Evolutionary conservation across 2,113 vertebrate genomes (phyloP).

Genomic region (Periophthalmodon schlosseri): DNA sequence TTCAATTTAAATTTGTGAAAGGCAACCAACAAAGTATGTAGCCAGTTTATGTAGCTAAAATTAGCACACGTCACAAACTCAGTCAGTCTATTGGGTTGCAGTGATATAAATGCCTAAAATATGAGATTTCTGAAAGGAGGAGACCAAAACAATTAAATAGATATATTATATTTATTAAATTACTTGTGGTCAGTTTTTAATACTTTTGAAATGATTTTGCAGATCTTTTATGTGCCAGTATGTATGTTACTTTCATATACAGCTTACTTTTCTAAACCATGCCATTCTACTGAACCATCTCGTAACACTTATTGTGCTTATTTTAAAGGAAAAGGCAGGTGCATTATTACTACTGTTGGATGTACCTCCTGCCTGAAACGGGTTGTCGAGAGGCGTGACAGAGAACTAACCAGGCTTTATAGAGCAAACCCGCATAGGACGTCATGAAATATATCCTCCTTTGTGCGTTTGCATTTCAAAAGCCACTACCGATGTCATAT

Average conservation of each 20-base stretch:
- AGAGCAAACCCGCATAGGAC: not conserved
- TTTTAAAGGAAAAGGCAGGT: conserved; percentile 41
- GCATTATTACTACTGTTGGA: conserved; percentile 23
- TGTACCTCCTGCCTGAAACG: conserved; percentile 28
- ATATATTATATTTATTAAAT: too few species aligned
- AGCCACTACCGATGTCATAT: conserved; percentile 36
- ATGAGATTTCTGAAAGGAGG: too few species aligned
- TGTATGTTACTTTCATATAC: too few species aligned
- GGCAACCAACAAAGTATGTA: not conserved
- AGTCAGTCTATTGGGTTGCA: not conserved
- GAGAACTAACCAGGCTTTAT: conserved; percentile 24
- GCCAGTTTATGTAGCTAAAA: not conserved
- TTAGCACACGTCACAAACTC: not conserved
- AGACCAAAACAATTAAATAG: too few species aligned
- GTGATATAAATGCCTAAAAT: not conserved
- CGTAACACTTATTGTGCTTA: not conserved
- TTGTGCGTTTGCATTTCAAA: conserved; percentile 25
- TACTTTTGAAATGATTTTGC: too few species aligned
- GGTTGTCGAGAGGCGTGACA: conserved; percentile 17
- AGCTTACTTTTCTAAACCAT: not conserved
- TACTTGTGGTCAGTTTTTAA: too few species aligned
- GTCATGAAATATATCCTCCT: not conserved
- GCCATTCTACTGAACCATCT: not conserved
- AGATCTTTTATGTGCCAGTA: too few species aligned
- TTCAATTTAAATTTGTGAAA: not conserved